Conservation (phyloP, 2,113 vertebrate genomes). For the Burhinus oedicnemus region DNA sequence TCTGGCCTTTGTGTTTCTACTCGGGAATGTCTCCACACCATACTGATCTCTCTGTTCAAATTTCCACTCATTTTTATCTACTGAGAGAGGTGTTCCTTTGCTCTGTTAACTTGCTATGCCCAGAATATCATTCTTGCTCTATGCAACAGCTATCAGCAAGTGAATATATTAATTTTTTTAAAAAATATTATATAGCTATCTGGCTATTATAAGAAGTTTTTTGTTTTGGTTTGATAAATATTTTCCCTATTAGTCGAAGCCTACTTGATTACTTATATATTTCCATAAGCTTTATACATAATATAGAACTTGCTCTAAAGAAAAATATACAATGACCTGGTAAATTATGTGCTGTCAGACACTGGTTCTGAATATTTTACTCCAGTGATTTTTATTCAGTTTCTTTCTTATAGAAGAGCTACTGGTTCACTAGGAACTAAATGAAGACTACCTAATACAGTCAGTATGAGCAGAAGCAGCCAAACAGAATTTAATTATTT, state of each 20-base stretch:
- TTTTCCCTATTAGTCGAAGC: background rate
- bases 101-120: background rate
- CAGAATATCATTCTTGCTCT: background rate
- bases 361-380: background rate
- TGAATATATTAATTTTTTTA: background rate
- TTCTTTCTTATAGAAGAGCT: background rate
- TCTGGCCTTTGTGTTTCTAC: background rate
- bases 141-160: background rate
- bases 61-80: background rate
- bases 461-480: background rate
- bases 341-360: background rate
- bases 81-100: background rate
- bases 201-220: background rate
- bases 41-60: background rate
- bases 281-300: background rate
- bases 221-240: background rate
- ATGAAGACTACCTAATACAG: background rate
- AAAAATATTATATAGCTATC: background rate
- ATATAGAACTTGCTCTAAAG: background rate
- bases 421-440: background rate
- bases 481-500: background rate
- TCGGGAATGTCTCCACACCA: background rate
- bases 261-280: background rate
- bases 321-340: background rate
- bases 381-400: background rate